These are phyloP conservation scores for Bergia puertoricense DNA, from an alignment of 92 coral and sea anemone species.

Conservation along the genomic window DNA sequence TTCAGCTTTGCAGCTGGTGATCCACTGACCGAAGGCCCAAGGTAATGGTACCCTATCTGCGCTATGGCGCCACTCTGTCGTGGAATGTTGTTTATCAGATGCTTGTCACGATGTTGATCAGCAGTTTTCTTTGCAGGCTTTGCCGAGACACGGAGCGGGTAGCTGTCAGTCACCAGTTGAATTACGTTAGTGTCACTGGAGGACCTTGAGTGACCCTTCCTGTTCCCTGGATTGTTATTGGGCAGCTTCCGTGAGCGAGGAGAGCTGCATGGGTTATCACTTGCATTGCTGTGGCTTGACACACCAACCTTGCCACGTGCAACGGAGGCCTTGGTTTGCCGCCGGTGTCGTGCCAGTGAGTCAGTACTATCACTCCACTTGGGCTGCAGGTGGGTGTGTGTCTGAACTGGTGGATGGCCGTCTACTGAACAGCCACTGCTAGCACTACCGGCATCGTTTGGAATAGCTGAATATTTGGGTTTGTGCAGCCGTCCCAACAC, in stretches of 20 bases:
- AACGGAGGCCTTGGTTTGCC: slow-evolving; percentile 39
- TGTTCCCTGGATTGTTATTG: background rate
- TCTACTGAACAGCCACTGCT: slow-evolving; percentile 74
- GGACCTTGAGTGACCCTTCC: slow-evolving; percentile 66
- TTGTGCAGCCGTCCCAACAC: slow-evolving; percentile 49
- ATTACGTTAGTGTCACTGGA: slow-evolving; percentile 81
- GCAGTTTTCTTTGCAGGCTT: slow-evolving; percentile 43
- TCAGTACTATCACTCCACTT: slow-evolving; percentile 84
- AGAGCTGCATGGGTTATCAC: slow-evolving; percentile 3
- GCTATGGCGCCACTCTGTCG: slow-evolving; percentile 35
- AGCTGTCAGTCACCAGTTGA: slow-evolving; percentile 70
- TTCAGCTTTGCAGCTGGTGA: slow-evolving; percentile 33
- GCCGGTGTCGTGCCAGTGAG: slow-evolving; percentile 75
- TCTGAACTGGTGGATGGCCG: slow-evolving; percentile 36
- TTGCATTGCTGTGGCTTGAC: slow-evolving; percentile 22
- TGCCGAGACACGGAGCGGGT: slow-evolving; percentile 81
- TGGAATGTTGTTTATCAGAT: slow-evolving; percentile 11
- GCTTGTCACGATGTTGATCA: slow-evolving; percentile 13
- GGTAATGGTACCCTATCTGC: slow-evolving; percentile 41
- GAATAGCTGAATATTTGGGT: slow-evolving; percentile 48
- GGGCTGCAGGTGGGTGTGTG: slow-evolving; percentile 58
- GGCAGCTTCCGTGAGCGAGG: slow-evolving; percentile 20
- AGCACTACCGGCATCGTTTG: slow-evolving; percentile 50
- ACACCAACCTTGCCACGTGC: slow-evolving; percentile 19
- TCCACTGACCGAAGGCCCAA: slow-evolving; percentile 35